These are phyloP conservation scores for Cheilosia impressa DNA, from an alignment of 2,888 invertebrate genomes.

Conservation along the genomic window DNA sequence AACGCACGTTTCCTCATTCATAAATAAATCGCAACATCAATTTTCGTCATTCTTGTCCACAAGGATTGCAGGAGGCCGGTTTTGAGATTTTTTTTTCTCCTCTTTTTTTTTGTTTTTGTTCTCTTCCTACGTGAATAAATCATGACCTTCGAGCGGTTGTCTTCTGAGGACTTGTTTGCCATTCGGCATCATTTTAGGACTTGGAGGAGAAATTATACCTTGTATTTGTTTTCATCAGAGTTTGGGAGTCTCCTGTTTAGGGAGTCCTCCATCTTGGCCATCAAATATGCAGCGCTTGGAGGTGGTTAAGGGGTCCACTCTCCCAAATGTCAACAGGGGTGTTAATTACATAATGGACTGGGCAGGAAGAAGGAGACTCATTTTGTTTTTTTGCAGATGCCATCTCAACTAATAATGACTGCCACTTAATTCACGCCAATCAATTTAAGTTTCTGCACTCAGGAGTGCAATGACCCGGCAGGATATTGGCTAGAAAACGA, in stretches of 20 bases:
- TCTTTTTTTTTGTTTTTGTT: too few relatives aligned
- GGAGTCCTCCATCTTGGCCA: background rate
- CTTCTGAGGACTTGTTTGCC: conserved; percentile 7
- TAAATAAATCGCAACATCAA: conserved; percentile 65
- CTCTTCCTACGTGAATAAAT: conserved; percentile 40
- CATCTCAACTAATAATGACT: too few relatives aligned
- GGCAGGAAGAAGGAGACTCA: background rate
- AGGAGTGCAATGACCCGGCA: too few relatives aligned
- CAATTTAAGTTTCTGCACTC: too few relatives aligned
- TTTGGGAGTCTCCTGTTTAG: too few relatives aligned
- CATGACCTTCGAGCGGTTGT: conserved; percentile 13
- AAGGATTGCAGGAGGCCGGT: conserved; percentile 21
- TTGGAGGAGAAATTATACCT: background rate
- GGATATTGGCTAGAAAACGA: too few relatives aligned
- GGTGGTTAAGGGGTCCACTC: background rate
- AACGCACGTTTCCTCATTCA: conserved; percentile 65
- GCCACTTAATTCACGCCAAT: too few relatives aligned
- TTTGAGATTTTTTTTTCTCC: background rate
- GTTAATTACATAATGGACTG: conserved; percentile 19
- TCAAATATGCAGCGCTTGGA: conserved; percentile 43
- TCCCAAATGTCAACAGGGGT: background rate
- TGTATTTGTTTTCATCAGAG: too few relatives aligned
- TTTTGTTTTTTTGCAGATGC: too few relatives aligned
- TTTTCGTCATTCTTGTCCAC: conserved; percentile 33
- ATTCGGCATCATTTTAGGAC: background rate